Percentiles rank a stretch among this genome's conserved stretches.
These are phyloP conservation scores for Zootoca vivipara DNA, from an alignment of 2,113 vertebrate genomes.

Conservation along the genomic window DNA sequence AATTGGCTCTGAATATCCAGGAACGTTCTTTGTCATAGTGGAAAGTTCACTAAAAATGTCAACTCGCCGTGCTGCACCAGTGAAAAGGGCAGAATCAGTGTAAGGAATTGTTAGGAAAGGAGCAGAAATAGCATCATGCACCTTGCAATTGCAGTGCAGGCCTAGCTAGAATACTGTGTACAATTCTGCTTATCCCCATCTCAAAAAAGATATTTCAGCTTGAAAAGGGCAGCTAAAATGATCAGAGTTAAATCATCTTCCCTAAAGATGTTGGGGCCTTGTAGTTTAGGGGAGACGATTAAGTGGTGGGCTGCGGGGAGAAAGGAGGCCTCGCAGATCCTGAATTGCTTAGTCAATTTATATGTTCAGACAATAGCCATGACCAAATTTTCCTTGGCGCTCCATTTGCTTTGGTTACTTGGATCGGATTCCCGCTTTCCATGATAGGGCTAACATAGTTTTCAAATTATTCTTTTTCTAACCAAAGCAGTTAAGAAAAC, in stretches of 20 bases:
- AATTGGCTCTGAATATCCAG: background rate
- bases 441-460: no score
- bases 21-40: background rate
- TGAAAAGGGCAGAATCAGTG: background rate
- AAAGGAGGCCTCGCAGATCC: no score
- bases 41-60: background rate
- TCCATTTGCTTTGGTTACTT: no score
- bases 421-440: no score
- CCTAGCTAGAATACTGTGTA: background rate
- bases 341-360: no score
- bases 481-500: no score
- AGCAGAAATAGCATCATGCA: background rate
- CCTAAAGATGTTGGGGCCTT: background rate
- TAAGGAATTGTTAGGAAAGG: background rate
- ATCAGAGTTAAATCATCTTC: background rate
- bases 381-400: no score
- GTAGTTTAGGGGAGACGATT: background rate
- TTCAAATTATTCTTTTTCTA: no score
- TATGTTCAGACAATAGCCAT: no score
- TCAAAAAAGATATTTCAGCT: background rate
- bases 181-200: background rate
- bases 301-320: background rate
- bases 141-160: background rate
- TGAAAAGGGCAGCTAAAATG: constrained; percentile 17
- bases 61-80: background rate